Evolutionary conservation across 1,140 invertebrate species (phyloP).

Genomic region (Araneus ventricosus): DNA sequence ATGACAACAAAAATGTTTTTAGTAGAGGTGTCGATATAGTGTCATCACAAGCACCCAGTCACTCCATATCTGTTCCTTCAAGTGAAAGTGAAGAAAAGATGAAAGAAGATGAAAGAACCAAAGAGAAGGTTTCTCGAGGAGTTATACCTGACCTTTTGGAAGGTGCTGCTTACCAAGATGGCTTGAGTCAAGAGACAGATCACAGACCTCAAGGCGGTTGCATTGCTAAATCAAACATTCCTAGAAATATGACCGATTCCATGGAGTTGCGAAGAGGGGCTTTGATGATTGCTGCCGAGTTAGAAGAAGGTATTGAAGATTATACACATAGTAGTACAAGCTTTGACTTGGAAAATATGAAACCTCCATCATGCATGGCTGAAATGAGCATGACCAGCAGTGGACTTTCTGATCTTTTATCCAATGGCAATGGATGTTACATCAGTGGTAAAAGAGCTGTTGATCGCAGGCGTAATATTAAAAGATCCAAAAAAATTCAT

Average conservation of each 20-base stretch:
- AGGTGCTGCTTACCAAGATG: slow-evolving; percentile 64
- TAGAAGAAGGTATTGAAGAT: slow-evolving; percentile 72
- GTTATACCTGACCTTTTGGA: slow-evolving; percentile 70
- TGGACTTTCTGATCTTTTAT: slow-evolving; percentile 77
- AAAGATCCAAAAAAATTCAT: slow-evolving; percentile 65
- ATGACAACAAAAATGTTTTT: slow-evolving; percentile 68
- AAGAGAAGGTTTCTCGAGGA: slow-evolving; percentile 75
- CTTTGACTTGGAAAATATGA: slow-evolving; percentile 87
- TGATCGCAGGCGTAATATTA: slow-evolving; percentile 68
- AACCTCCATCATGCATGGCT: slow-evolving; percentile 86
- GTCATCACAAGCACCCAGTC: background rate
- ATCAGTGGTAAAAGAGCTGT: slow-evolving; percentile 64
- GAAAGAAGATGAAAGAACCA: slow-evolving; percentile 73
- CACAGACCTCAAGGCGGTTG: slow-evolving; percentile 1
- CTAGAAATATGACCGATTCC: slow-evolving; percentile 76
- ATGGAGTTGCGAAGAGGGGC: slow-evolving; percentile 83
- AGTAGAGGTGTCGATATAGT: background rate
- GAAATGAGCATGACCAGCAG: slow-evolving; percentile 79
- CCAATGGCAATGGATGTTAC: slow-evolving; percentile 72
- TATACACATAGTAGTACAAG: slow-evolving; percentile 81
- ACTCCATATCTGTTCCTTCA: slow-evolving; percentile 51
- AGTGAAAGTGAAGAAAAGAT: slow-evolving; percentile 75
- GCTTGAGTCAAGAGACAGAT: slow-evolving; percentile 34
- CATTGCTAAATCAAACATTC: slow-evolving; percentile 67
- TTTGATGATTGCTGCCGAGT: slow-evolving; percentile 76